A percentile compares a stretch with the other conserved stretches of the same genome.
Conservation (phyloP, 2,797 vertebrate species). For the Esox masquinongy region DNA sequence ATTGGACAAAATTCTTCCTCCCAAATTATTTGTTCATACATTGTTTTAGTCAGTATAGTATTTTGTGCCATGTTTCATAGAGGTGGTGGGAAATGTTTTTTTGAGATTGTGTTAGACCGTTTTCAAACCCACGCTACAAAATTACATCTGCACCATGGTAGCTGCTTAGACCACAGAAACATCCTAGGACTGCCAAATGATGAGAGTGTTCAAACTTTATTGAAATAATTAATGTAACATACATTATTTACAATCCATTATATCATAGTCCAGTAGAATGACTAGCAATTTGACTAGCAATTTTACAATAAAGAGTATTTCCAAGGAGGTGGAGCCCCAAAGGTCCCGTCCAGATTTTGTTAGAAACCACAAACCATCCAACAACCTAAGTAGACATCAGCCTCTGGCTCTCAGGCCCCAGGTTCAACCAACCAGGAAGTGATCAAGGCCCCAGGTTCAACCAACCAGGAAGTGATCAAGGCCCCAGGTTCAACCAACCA, state of each 20-base stretch:
- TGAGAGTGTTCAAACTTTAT: background rate
- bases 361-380: constrained; percentile 25
- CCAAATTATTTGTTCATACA: background rate
- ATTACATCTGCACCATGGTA: too few relatives aligned
- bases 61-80: too few relatives aligned
- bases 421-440: constrained; percentile 58
- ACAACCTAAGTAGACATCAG: too few relatives aligned
- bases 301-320: constrained; percentile 58
- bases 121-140: too few relatives aligned
- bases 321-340: constrained; percentile 57
- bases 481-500: too few relatives aligned
- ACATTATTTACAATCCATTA: background rate
- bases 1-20: background rate
- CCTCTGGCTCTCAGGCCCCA: too few relatives aligned
- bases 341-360: constrained; percentile 64
- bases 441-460: constrained; percentile 76
- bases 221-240: background rate
- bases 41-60: too few relatives aligned
- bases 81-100: too few relatives aligned
- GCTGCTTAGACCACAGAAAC: too few relatives aligned
- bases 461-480: too few relatives aligned
- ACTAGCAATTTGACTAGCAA: constrained; percentile 75
- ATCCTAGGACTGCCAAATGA: background rate
- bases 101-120: too few relatives aligned
- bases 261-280: background rate